Evolutionary conservation across 2,888 invertebrate species (phyloP).

Genomic region (Mylabris sibirica): DNA sequence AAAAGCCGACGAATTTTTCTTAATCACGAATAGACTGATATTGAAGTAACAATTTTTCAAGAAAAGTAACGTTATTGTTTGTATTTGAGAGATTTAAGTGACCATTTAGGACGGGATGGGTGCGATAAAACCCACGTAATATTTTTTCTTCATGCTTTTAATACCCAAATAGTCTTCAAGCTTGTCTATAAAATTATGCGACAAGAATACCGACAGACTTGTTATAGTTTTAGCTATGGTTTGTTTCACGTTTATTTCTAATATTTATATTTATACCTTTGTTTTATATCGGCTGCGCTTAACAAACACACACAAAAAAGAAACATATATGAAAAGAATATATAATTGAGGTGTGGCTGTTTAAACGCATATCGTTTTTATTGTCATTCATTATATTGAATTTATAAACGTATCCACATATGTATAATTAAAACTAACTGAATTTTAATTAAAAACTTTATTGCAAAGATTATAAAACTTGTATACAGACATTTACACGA

Average conservation of each 20-base stretch:
- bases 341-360: not conserved
- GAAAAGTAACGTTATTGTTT: not conserved
- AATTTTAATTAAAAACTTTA: conserved; percentile 23
- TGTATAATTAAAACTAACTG: conserved; percentile 16
- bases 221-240: conserved; percentile 1
- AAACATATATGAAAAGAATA: not conserved
- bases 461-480: conserved; percentile 20
- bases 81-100: conserved; percentile 10
- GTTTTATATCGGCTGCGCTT: not conserved
- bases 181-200: not conserved
- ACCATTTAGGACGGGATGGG: conserved; percentile 10
- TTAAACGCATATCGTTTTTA: not conserved
- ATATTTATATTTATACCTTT: conserved; percentile 1
- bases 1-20: conserved; percentile 25
- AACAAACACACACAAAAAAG: not conserved
- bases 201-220: conserved; percentile 2
- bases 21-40: not conserved
- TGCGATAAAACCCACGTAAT: conserved; percentile 7
- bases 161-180: not conserved
- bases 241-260: not conserved
- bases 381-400: not conserved
- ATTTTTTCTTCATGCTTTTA: not conserved
- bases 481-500: conserved; percentile 5
- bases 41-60: conserved; percentile 5
- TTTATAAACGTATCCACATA: not conserved